Conservation (phyloP, 2,113 vertebrate species). For the Ammodytes marinus region DNA sequence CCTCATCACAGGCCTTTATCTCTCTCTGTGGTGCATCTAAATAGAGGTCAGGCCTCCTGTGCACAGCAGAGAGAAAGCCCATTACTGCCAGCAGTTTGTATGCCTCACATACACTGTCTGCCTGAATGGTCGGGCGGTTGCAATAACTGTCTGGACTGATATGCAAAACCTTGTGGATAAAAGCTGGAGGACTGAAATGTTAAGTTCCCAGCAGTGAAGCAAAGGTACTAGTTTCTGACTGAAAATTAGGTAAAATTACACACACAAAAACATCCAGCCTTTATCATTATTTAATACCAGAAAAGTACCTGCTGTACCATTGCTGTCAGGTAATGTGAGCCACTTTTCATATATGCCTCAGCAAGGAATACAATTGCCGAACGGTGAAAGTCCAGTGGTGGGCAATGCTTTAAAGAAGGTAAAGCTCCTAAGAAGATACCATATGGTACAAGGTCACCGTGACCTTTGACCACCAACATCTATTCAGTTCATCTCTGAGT, state of each 20-base stretch:
- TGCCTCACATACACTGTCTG: constrained; percentile 11
- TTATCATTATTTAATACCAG: too few species aligned
- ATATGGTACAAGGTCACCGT: too few species aligned
- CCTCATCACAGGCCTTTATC: constrained; percentile 78
- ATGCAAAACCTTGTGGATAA: constrained; percentile 27
- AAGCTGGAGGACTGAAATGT: neutral
- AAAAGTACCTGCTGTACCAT: too few species aligned
- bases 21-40: constrained; percentile 75
- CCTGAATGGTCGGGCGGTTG: neutral
- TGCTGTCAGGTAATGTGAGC: too few species aligned
- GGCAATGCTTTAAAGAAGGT: too few species aligned
- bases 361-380: too few species aligned
- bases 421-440: too few species aligned
- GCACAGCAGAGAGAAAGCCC: constrained; percentile 55
- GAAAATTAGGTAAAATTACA: neutral
- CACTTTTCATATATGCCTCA: too few species aligned
- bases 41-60: constrained; percentile 79
- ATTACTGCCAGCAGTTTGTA: constrained; percentile 64
- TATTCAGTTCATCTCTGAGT: too few species aligned
- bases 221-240: neutral
- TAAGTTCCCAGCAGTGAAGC: neutral
- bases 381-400: too few species aligned
- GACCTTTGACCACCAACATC: too few species aligned
- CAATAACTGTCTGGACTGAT: constrained; percentile 34
- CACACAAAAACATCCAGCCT: neutral